A percentile compares a stretch with the other conserved stretches of the same genome.
These are phyloP conservation scores for Eublepharis macularius DNA, from an alignment of 2,113 vertebrate species.

Conservation along the genomic window DNA sequence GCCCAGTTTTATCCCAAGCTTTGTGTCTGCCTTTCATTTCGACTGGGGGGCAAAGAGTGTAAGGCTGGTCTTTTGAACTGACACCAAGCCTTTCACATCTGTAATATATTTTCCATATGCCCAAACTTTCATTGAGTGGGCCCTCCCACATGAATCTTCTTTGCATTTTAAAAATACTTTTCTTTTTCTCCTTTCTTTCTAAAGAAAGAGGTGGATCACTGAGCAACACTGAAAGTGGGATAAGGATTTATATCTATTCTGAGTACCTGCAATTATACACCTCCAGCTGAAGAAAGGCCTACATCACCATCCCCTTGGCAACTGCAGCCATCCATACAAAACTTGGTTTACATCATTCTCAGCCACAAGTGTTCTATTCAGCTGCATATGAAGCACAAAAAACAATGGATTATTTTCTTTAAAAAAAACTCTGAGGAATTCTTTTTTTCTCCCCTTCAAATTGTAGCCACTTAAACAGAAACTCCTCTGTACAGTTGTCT, in stretches of 20 bases:
- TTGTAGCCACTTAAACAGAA: not conserved
- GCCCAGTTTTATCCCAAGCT: too few species aligned
- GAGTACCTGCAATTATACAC: constrained; percentile 45
- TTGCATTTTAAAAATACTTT: not conserved
- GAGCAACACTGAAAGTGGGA: constrained; percentile 18
- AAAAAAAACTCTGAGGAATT: not conserved
- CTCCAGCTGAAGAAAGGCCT: constrained; percentile 15
- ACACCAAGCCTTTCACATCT: not conserved
- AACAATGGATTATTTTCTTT: constrained; percentile 23
- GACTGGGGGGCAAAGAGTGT: too few species aligned
- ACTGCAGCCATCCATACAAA: constrained; percentile 8
- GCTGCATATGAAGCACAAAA: constrained; percentile 20
- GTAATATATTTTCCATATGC: not conserved
- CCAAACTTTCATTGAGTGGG: not conserved
- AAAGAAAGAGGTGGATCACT: constrained; percentile 28
- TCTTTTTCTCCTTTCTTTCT: not conserved
- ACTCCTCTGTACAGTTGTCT: not conserved
- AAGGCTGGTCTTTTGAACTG: not conserved
- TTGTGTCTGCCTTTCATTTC: too few species aligned
- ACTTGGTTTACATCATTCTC: constrained; percentile 19
- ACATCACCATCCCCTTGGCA: constrained; percentile 41
- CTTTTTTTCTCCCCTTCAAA: not conserved
- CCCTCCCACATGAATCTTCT: not conserved
- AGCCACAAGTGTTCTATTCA: not conserved
- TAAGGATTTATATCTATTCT: constrained; percentile 41